phyloP scores from a whole-genome alignment of 1,140 invertebrate genomes.

The Tetranychus cinnabarinus region DNA sequence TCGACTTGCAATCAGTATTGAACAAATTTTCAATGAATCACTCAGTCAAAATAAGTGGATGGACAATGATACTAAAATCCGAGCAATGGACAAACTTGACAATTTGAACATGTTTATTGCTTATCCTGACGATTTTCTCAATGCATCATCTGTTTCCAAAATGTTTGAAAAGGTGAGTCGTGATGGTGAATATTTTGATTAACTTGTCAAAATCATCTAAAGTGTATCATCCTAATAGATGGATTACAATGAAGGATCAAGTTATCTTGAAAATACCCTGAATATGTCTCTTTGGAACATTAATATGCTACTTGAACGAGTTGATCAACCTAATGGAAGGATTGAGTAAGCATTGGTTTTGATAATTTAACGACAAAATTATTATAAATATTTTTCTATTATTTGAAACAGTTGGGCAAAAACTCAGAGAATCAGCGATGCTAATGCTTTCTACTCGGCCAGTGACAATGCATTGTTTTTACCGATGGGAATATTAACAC shows the following conservation, averaged over 20 bases:
- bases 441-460: conserved; percentile 58
- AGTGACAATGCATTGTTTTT: conserved; percentile 64
- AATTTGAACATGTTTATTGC: conserved; percentile 24
- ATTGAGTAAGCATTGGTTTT: background rate
- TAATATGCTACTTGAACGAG: background rate
- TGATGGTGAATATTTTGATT: too few relatives aligned
- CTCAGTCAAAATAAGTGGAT: conserved; percentile 66
- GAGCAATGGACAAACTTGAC: conserved; percentile 5
- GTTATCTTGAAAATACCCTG: background rate
- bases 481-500: conserved; percentile 69
- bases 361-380: background rate
- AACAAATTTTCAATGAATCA: conserved; percentile 13
- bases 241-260: too few relatives aligned
- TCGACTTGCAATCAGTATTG: too few relatives aligned
- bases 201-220: too few relatives aligned
- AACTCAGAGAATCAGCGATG: conserved; percentile 45
- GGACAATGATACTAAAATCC: conserved; percentile 28
- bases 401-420: conserved; percentile 9
- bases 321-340: background rate
- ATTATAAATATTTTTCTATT: too few relatives aligned
- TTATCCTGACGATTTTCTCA: conserved; percentile 22
- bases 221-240: too few relatives aligned
- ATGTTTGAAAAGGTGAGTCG: conserved; percentile 19
- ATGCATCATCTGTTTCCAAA: conserved; percentile 18
- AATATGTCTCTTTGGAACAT: background rate